These are phyloP conservation scores for Diorhabda sublineata DNA, from an alignment of 1,140 invertebrate species.

Conservation along the genomic window DNA sequence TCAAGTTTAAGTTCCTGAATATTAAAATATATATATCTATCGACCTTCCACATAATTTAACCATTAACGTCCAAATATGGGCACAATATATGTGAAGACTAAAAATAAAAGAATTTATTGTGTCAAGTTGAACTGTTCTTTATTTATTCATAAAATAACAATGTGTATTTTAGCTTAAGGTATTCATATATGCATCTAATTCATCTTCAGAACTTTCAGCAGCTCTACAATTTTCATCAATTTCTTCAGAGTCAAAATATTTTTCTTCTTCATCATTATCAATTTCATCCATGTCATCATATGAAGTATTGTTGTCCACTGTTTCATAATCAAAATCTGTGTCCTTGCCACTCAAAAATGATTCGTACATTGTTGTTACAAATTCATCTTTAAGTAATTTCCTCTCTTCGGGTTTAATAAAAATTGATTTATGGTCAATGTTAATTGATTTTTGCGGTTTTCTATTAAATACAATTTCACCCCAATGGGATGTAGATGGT, in stretches of 20 bases:
- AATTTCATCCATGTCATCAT: constrained; percentile 69
- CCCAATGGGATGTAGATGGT: constrained; percentile 48
- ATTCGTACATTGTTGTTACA: constrained; percentile 79
- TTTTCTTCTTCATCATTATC: constrained; percentile 79
- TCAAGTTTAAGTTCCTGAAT: too few species aligned
- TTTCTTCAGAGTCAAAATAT: constrained; percentile 80
- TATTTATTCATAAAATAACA: too few species aligned
- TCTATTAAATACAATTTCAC: constrained; percentile 50
- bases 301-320: constrained; percentile 73
- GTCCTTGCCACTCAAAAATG: constrained; percentile 82
- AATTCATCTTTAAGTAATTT: constrained; percentile 77
- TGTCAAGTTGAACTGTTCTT: too few species aligned
- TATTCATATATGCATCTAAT: constrained; percentile 69
- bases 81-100: too few species aligned
- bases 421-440: constrained; percentile 22
- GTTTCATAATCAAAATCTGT: constrained; percentile 75
- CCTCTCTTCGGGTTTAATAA: constrained; percentile 56
- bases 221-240: constrained; percentile 53
- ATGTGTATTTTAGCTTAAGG: too few species aligned
- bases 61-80: too few species aligned
- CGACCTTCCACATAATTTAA: too few species aligned
- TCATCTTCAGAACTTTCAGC: constrained; percentile 58
- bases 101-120: too few species aligned
- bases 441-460: constrained; percentile 20
- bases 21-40: too few species aligned